Evolutionary conservation across 1,140 invertebrate genomes (phyloP).

Genomic region (Formica exsecta): DNA sequence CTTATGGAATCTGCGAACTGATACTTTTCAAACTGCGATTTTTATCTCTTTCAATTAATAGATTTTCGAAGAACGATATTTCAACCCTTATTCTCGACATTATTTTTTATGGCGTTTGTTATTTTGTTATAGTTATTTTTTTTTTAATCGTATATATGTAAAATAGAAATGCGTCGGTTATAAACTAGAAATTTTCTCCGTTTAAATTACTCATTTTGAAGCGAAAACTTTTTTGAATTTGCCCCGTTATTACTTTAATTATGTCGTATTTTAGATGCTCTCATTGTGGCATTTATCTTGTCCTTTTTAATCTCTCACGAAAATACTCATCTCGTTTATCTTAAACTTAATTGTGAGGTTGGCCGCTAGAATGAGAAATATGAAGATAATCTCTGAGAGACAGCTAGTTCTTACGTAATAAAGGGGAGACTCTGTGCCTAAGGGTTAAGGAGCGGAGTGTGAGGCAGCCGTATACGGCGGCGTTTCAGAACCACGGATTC

Average conservation of each 20-base stretch:
- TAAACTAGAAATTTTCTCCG: conserved; percentile 5
- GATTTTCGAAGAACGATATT: not conserved
- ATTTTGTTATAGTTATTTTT: not conserved
- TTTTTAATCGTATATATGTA: not conserved
- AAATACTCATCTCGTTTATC: conserved; percentile 28
- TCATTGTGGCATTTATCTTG: conserved; percentile 10
- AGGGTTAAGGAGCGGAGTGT: conserved; percentile 43
- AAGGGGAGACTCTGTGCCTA: conserved; percentile 54
- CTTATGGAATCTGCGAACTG: not conserved
- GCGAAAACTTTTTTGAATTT: not conserved
- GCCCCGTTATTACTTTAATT: conserved; percentile 5
- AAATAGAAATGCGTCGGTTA: not conserved
- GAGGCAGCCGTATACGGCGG: conserved; percentile 34
- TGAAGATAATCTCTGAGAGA: conserved; percentile 48
- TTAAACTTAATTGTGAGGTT: conserved; percentile 21
- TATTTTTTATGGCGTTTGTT: not conserved
- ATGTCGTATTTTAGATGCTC: not conserved
- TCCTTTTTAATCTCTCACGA: conserved; percentile 29
- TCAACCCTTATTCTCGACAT: not conserved
- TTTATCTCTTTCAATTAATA: not conserved
- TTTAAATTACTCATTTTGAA: not conserved
- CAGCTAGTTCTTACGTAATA: conserved; percentile 54
- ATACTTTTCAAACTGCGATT: not conserved
- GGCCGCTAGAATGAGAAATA: conserved; percentile 52
- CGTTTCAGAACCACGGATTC: conserved; percentile 23